These are phyloP conservation scores for Oscheius myriophilus DNA, from an alignment of 2,888 invertebrate genomes.

Conservation along the genomic window DNA sequence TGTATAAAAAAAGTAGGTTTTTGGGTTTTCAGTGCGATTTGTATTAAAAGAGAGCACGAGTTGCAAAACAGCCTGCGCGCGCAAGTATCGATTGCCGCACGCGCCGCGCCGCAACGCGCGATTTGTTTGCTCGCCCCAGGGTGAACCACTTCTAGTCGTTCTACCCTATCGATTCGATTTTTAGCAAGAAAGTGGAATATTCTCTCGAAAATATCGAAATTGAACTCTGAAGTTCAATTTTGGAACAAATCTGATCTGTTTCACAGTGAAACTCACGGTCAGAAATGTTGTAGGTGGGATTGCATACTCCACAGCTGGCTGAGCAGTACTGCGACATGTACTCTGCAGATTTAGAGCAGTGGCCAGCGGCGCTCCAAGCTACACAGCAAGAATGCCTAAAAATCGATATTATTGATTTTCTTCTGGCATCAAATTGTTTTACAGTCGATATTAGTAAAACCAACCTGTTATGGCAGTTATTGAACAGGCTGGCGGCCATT, in stretches of 20 bases:
- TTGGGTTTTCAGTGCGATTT: too few relatives aligned
- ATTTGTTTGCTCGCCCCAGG: too few relatives aligned
- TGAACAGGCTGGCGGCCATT: conserved; percentile 57
- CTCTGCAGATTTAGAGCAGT: conserved; percentile 44
- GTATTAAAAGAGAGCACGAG: too few relatives aligned
- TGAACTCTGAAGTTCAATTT: neutral
- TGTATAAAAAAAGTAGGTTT: too few relatives aligned
- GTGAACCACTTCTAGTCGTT: too few relatives aligned
- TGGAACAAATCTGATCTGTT: too few relatives aligned
- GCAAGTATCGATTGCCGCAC: too few relatives aligned
- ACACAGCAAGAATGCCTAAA: conserved; percentile 62
- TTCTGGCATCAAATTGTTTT: too few relatives aligned
- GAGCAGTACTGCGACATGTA: conserved; percentile 68
- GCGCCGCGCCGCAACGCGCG: too few relatives aligned
- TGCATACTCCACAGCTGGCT: conserved; percentile 61
- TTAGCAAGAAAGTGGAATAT: neutral
- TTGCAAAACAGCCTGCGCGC: too few relatives aligned
- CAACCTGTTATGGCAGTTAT: conserved; percentile 65
- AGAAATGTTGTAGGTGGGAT: conserved; percentile 59
- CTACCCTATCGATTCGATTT: too few relatives aligned
- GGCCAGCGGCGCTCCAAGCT: conserved; percentile 52
- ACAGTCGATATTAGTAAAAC: neutral
- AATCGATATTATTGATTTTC: neutral
- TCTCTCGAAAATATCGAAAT: neutral
- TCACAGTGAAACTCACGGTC: conserved; percentile 38